These are phyloP conservation scores for Sorex araneus DNA, from an alignment of 2,113 vertebrate genomes.

Conservation along the genomic window DNA sequence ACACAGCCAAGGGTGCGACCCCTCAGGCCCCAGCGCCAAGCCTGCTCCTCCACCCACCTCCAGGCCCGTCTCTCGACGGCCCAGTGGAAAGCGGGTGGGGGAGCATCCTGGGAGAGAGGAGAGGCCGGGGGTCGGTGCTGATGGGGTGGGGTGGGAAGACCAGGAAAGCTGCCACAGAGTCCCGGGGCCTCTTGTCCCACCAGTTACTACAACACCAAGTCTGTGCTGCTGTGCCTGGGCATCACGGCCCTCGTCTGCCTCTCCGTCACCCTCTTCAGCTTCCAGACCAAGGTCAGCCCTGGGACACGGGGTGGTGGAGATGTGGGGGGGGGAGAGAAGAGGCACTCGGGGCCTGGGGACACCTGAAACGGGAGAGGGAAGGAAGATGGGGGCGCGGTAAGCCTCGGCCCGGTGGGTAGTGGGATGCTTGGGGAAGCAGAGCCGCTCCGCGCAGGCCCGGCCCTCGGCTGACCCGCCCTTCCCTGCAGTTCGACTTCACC, in stretches of 20 bases:
- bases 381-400: rapidly evolving
- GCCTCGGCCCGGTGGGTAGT: not conserved
- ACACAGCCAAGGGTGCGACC: not conserved
- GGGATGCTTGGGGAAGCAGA: not conserved
- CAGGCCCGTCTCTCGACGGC: slow-evolving; percentile 11
- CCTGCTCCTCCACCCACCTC: not conserved
- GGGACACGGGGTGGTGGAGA: not conserved
- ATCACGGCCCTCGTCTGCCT: slow-evolving; percentile 96
- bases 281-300: slow-evolving; percentile 94
- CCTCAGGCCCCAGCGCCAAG: not conserved
- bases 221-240: slow-evolving; percentile 95
- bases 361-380: not conserved
- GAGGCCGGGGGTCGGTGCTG: not conserved
- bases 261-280: slow-evolving; percentile 94
- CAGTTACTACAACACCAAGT: slow-evolving; percentile 96
- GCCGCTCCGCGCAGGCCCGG: rapidly evolving
- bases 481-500: slow-evolving; percentile 94
- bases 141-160: too few relatives aligned
- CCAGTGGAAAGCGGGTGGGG: not conserved
- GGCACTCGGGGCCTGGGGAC: not conserved
- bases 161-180: not conserved
- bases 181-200: slow-evolving; percentile 74
- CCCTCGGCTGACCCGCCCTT: slow-evolving; percentile 1
- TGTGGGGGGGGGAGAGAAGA: not conserved
- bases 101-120: not conserved